Evolutionary conservation across 1,140 invertebrate genomes (phyloP), one percentile per base, ranked within the genome.

Genomic region (Anadara kagoshimensis): DNA sequence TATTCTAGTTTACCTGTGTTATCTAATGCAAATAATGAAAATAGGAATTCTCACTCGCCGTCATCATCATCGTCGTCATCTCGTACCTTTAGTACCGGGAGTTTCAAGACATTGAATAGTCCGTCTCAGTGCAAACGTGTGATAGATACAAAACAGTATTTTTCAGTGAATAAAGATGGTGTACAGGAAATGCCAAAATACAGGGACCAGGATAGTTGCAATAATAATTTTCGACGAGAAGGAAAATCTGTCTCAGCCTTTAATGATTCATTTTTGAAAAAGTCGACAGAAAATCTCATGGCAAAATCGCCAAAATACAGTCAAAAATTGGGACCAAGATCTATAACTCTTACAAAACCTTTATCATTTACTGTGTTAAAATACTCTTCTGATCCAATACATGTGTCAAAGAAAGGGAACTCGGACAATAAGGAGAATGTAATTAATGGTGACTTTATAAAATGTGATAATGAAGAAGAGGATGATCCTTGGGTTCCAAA

Each of bases 401-500:
- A 51, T 56, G 51, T 66, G 29, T 56, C 54, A 14, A 49, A 57
- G 4, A 57, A 66, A 41, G 49, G 4, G 4, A 18, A 51, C 10
- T 51, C 49, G 4, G 29, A 36, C 29, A 36, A 36, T 36, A 36
- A 36, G 29, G 29, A 36, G 29, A 36, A 36, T 36, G 29, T 36
- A 7, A 36, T 36, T 36, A 36, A 36, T 36, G 29, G 29, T 36
- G 29, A 36, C 7, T 3, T 36, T 36, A 3, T 7, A 36, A 36
- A 16, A 10, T 26, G 45, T 22, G 29, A 51, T n/a, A 44, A 64
- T 20, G n/a, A 69, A 20, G 81, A 83, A 24, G 79, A 69, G 24
- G 81, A 83, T 20, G 79, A 83, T 64, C 81, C 81, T 2, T 83
- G 81, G 81, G 67, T 79, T 64, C 71, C 47, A 41, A 79, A 82